Evolutionary conservation across 2,113 vertebrate genomes (phyloP).

Genomic region (Noturus placidus): DNA sequence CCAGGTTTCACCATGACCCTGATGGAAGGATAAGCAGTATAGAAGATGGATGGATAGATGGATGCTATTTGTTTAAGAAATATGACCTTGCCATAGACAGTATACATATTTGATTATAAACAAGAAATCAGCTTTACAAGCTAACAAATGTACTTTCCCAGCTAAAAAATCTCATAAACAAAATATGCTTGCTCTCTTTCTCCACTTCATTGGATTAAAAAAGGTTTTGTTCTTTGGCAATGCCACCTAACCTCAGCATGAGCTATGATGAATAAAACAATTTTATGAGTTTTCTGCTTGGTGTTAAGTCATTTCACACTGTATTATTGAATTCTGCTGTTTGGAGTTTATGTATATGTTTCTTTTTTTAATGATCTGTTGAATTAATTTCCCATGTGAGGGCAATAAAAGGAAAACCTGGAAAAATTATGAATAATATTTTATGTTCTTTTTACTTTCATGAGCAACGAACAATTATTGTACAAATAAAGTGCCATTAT

Average conservation of each 20-base stretch:
- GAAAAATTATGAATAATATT: conserved; percentile 39
- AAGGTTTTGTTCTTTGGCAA: conserved; percentile 48
- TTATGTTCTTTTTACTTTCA: conserved; percentile 44
- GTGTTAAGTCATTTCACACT: conserved; percentile 54
- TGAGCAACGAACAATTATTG: conserved; percentile 35
- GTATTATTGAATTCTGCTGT: conserved; percentile 51
- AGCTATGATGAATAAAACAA: conserved; percentile 44
- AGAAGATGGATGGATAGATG: too few species aligned
- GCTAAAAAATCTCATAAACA: conserved; percentile 36
- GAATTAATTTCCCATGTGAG: conserved; percentile 54
- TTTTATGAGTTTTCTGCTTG: conserved; percentile 53
- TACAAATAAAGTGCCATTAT: conserved; percentile 40
- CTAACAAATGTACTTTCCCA: conserved; percentile 37
- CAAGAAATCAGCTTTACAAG: conserved; percentile 6
- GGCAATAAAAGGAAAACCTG: conserved; percentile 44
- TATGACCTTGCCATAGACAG: not conserved
- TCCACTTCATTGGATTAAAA: conserved; percentile 26
- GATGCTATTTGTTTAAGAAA: not conserved
- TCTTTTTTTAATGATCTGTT: conserved; percentile 53
- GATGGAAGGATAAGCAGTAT: too few species aligned
- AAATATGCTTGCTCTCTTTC: conserved; percentile 18
- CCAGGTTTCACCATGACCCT: too few species aligned
- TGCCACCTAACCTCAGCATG: conserved; percentile 40
- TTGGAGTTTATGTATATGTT: conserved; percentile 48
- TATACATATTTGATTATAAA: not conserved